Conservation (phyloP, 2,888 invertebrate species). For the Monochamus alternatus region DNA sequence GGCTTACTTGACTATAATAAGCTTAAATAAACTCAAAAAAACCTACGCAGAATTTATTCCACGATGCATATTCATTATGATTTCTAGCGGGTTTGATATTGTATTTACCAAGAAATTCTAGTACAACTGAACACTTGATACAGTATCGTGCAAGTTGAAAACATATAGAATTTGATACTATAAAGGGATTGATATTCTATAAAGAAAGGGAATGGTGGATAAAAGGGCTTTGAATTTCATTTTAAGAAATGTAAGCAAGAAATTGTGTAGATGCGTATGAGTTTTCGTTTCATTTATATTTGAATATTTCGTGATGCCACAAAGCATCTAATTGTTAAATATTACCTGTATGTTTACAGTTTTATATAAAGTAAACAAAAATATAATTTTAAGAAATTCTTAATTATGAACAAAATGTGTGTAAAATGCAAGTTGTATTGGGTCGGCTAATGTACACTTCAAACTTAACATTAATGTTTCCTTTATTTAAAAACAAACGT, state of each 20-base stretch:
- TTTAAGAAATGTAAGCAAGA: constrained; percentile 1
- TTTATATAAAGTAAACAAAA: too few species aligned
- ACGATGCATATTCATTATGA: not conserved
- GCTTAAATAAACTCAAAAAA: not conserved
- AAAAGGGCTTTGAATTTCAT: constrained; percentile 19
- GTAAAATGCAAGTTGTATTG: too few species aligned
- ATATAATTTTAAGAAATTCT: too few species aligned
- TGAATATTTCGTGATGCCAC: too few species aligned
- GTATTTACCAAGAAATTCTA: constrained; percentile 2
- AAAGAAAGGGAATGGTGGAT: constrained; percentile 8
- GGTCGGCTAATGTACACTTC: too few species aligned
- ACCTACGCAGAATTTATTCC: not conserved
- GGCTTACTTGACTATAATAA: not conserved
- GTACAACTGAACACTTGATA: constrained; percentile 16
- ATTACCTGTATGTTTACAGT: too few species aligned
- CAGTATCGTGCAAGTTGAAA: constrained; percentile 12
- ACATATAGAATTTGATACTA: constrained; percentile 24
- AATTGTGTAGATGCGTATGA: not conserved
- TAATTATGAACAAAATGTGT: too few species aligned
- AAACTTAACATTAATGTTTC: too few species aligned
- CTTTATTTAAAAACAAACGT: too few species aligned
- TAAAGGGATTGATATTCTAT: constrained; percentile 19
- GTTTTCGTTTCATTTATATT: not conserved
- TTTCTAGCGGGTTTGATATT: not conserved
- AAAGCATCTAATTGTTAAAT: too few species aligned